Conservation (phyloP, 2,797 vertebrate species). For the Pangasius mekongensis region DNA sequence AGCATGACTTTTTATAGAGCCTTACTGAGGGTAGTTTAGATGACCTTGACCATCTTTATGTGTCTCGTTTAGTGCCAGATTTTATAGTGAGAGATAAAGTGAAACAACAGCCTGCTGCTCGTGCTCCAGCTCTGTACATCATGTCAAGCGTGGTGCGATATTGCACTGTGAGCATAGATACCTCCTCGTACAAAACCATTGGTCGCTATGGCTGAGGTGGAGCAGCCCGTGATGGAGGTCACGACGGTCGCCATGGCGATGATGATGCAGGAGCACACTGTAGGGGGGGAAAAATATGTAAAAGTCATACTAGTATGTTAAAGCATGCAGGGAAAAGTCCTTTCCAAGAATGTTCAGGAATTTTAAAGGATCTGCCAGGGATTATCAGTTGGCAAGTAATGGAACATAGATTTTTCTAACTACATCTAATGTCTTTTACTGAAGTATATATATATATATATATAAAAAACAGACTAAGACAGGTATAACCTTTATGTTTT, state of each 20-base stretch:
- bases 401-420: background rate
- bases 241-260: constrained; percentile 93
- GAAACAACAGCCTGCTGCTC: background rate
- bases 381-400: background rate
- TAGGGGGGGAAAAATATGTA: constrained; percentile 20
- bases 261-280: constrained; percentile 89
- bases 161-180: constrained; percentile 64
- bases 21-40: background rate
- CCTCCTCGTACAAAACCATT: constrained; percentile 99
- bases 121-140: background rate
- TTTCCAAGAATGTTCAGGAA: background rate
- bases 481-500: background rate
- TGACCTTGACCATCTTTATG: constrained; percentile 4
- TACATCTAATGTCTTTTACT: background rate
- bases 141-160: background rate
- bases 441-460: background rate
- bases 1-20: background rate
- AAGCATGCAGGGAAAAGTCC: background rate
- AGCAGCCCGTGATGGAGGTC: constrained; percentile 95
- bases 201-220: constrained; percentile 96
- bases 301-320: background rate
- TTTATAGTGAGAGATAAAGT: background rate
- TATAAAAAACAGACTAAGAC: background rate
- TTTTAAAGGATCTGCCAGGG: background rate
- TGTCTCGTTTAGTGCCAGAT: background rate